Evolutionary conservation across 1,140 invertebrate genomes (phyloP).

Genomic region (Tyrophagus putrescentiae): DNA sequence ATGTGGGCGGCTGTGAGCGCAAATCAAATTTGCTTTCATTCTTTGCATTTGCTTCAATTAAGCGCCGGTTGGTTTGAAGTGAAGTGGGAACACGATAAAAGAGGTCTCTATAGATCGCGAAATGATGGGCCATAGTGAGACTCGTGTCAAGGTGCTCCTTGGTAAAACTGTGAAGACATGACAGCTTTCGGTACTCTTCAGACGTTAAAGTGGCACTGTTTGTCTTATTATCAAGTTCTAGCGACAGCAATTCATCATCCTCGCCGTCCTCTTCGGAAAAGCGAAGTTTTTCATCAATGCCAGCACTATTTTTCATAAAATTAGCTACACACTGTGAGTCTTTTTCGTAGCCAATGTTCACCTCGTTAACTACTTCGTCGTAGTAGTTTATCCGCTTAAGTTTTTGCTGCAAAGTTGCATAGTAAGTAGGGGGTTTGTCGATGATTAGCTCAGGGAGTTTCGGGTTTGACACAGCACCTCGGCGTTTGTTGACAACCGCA

Average conservation of each 20-base stretch:
- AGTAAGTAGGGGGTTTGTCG: conserved; percentile 15
- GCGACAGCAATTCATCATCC: background rate
- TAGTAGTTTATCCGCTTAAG: conserved; percentile 15
- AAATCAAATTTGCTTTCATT: background rate
- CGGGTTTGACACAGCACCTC: too few species aligned
- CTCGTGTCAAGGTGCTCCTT: conserved; percentile 1
- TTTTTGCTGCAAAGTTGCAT: conserved; percentile 7
- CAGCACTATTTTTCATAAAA: background rate
- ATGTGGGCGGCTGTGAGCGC: background rate
- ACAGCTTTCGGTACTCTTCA: conserved; percentile 5
- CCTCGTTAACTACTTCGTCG: conserved; percentile 10
- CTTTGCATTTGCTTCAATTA: background rate
- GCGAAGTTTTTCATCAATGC: background rate
- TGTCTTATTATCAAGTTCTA: background rate
- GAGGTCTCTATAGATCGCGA: conserved; percentile 70
- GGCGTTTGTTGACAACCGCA: too few species aligned
- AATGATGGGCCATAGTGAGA: conserved; percentile 60
- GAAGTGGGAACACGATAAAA: conserved; percentile 39
- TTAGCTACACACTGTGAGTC: background rate
- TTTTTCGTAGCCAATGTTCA: conserved; percentile 17
- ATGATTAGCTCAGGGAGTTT: background rate
- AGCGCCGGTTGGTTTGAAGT: background rate
- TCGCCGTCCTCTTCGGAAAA: background rate
- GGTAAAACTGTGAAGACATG: background rate
- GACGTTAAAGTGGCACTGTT: background rate